phyloP scores from a whole-genome alignment of 1,140 invertebrate species.

The Trachymyrmex septentrionalis region DNA sequence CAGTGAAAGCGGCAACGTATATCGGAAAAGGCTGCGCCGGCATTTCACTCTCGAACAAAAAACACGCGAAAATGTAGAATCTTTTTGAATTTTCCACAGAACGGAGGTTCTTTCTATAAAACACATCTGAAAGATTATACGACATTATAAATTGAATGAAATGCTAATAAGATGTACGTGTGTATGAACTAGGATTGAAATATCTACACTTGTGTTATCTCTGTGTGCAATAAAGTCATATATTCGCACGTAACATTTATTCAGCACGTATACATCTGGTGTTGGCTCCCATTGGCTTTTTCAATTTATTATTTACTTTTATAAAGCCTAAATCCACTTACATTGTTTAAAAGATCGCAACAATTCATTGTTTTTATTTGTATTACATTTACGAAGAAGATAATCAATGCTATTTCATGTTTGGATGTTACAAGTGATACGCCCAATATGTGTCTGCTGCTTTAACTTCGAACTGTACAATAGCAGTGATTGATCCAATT shows the following conservation, averaged over 20 bases:
- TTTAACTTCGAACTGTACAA: slow-evolving; percentile 17
- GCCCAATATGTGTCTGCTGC: not conserved
- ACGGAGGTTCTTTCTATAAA: not conserved
- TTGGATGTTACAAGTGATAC: slow-evolving; percentile 1
- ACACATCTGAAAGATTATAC: too few species aligned
- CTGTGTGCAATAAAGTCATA: too few species aligned
- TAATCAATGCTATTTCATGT: not conserved
- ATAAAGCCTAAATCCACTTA: too few species aligned
- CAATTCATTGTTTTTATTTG: not conserved
- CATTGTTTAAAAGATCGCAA: not conserved
- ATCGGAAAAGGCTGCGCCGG: slow-evolving; percentile 19
- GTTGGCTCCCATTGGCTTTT: too few species aligned
- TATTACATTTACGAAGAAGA: not conserved
- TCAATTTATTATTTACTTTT: too few species aligned
- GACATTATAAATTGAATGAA: too few species aligned
- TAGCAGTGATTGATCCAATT: slow-evolving; percentile 37
- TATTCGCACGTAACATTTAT: too few species aligned
- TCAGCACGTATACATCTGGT: too few species aligned
- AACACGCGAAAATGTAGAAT: not conserved
- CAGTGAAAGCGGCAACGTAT: slow-evolving; percentile 33
- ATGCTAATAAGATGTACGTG: too few species aligned
- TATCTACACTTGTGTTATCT: too few species aligned
- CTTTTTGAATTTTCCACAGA: not conserved
- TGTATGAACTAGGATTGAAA: too few species aligned
- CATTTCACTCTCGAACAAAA: not conserved